These are phyloP conservation scores for Ptilorrhoa leucosticta DNA, from an alignment of 2,113 vertebrate genomes.

Conservation along the genomic window DNA sequence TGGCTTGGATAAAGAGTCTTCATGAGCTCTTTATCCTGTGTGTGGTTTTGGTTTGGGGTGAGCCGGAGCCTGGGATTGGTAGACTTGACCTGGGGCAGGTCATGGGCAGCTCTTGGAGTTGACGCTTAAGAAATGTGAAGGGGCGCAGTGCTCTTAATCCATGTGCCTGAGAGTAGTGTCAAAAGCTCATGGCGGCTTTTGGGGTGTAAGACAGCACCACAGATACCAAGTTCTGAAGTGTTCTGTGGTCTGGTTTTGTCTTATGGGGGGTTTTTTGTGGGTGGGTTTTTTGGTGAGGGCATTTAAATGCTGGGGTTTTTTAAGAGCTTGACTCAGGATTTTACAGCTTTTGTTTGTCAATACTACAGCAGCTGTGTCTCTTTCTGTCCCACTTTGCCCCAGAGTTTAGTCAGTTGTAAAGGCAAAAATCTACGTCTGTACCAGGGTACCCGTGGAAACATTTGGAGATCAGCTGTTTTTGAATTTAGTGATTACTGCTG, in stretches of 20 bases:
- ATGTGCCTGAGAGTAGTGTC: fast-evolving
- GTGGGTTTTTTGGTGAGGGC: fast-evolving
- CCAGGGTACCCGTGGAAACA: not conserved
- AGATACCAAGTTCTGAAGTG: not conserved
- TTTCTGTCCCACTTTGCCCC: not conserved
- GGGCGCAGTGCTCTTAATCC: not conserved
- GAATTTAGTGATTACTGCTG: not conserved
- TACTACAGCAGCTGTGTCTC: not conserved
- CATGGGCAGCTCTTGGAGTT: not conserved
- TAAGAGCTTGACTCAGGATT: not conserved
- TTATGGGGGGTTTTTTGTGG: fast-evolving
- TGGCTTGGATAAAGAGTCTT: not conserved
- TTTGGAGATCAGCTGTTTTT: not conserved
- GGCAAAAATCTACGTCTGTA: not conserved
- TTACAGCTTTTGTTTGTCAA: not conserved
- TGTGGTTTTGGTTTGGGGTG: not conserved
- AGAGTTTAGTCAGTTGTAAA: not conserved
- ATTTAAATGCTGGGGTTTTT: not conserved
- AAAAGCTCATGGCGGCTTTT: not conserved
- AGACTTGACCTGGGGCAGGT: not conserved
- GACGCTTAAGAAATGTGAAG: not conserved
- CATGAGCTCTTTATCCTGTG: not conserved
- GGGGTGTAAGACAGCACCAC: not conserved
- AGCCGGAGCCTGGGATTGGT: not conserved
- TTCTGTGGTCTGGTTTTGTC: not conserved